Percentiles rank a stretch among this genome's conserved stretches.
These are phyloP conservation scores for Echinops telfairi DNA, from an alignment of 2,113 vertebrate genomes.

Conservation along the genomic window DNA sequence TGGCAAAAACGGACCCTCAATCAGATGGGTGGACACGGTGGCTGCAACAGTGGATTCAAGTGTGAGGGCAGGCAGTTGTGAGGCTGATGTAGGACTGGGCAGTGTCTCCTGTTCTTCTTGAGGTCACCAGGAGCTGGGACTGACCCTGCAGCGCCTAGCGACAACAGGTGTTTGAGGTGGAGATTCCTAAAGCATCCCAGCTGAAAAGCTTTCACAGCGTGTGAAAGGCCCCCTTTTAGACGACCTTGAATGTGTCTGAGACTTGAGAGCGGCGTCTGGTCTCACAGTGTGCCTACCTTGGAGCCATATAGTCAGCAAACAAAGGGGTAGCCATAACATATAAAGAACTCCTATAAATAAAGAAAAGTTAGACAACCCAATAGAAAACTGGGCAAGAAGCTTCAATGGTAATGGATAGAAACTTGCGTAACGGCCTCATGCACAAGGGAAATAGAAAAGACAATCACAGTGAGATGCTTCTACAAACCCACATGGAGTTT, in stretches of 20 bases:
- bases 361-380: neutral
- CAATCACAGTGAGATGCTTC: neutral
- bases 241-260: neutral
- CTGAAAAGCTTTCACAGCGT: neutral
- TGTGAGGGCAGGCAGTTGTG: too few species aligned
- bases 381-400: neutral
- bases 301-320: neutral
- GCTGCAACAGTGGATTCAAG: too few species aligned
- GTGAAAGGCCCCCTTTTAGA: neutral
- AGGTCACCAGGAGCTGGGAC: too few species aligned
- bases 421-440: neutral
- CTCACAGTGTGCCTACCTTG: neutral
- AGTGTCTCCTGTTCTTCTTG: too few species aligned
- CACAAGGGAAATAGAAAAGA: neutral
- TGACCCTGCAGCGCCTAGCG: too few species aligned
- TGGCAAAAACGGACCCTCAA: too few species aligned
- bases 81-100: too few species aligned
- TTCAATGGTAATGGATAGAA: neutral
- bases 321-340: neutral
- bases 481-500: neutral
- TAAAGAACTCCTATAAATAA: constrained; percentile 37
- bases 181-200: neutral
- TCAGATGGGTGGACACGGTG: too few species aligned
- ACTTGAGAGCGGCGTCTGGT: neutral
- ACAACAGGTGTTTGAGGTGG: too few species aligned